Evolutionary conservation across 2,888 invertebrate species (phyloP).

Genomic region (Theodoxus fluviatilis): DNA sequence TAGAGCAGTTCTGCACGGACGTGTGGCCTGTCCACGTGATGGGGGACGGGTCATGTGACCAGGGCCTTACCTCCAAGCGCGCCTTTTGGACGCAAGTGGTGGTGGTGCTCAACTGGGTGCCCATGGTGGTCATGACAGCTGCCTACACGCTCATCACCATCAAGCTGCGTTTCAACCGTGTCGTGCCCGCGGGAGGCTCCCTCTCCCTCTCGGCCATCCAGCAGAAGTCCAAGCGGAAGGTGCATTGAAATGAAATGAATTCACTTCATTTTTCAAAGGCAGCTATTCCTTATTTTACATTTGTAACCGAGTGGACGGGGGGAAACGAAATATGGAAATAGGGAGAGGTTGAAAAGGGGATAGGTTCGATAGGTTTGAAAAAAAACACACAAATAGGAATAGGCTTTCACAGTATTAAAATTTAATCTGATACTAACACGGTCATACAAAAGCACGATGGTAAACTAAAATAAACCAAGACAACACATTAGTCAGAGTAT

Average conservation of each 20-base stretch:
- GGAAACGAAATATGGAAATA: too few species aligned
- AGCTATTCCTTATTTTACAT: too few species aligned
- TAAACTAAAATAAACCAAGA: too few species aligned
- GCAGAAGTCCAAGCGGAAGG: slow-evolving; percentile 48
- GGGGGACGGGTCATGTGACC: slow-evolving; percentile 43
- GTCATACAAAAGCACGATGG: too few species aligned
- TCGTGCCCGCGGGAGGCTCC: slow-evolving; percentile 45
- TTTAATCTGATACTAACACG: too few species aligned
- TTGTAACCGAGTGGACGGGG: too few species aligned
- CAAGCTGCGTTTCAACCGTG: slow-evolving; percentile 44
- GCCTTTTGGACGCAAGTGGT: slow-evolving; percentile 54
- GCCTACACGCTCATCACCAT: slow-evolving; percentile 49
- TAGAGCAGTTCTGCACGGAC: slow-evolving; percentile 52
- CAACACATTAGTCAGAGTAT: too few species aligned
- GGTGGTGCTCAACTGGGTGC: slow-evolving; percentile 57
- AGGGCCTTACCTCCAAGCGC: slow-evolving; percentile 45
- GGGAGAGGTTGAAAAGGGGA: too few species aligned
- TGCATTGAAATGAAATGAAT: slow-evolving; percentile 32
- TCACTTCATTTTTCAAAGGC: too few species aligned
- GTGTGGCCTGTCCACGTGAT: slow-evolving; percentile 43
- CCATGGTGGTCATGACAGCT: slow-evolving; percentile 50
- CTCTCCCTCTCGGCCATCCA: slow-evolving; percentile 45
- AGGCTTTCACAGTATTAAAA: too few species aligned
- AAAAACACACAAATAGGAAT: too few species aligned
- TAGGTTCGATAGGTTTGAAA: too few species aligned